phyloP scores from a whole-genome alignment of 2,888 invertebrate genomes.

The Drosophila atripex region DNA sequence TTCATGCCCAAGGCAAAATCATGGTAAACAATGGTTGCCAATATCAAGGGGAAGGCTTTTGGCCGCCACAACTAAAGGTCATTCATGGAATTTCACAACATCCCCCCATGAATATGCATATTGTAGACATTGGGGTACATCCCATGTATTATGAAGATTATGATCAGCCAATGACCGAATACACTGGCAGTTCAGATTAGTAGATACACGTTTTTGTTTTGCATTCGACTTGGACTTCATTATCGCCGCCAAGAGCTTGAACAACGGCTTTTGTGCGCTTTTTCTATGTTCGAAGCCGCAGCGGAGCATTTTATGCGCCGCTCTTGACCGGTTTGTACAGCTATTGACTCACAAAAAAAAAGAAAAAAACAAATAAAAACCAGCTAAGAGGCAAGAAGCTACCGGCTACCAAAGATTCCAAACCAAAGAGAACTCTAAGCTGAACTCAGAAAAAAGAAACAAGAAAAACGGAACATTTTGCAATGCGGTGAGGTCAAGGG shows the following conservation, averaged over 20 bases:
- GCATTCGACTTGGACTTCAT: slow-evolving; percentile 41
- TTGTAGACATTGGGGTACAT: slow-evolving; percentile 13
- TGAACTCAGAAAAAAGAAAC: slow-evolving; percentile 13
- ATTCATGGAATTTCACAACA: slow-evolving; percentile 59
- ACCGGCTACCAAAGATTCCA: slow-evolving; percentile 50
- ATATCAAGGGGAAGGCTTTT: slow-evolving; percentile 69
- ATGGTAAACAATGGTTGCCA: slow-evolving; percentile 59
- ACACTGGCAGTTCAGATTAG: slow-evolving; percentile 39
- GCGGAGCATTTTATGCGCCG: slow-evolving; percentile 55
- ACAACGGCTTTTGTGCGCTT: slow-evolving; percentile 53
- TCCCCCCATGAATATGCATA: slow-evolving; percentile 40
- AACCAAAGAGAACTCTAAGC: slow-evolving; percentile 3
- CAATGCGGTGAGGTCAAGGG: slow-evolving; percentile 71
- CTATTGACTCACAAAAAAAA: slow-evolving; percentile 47
- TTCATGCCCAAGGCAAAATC: slow-evolving; percentile 22
- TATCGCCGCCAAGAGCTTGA: slow-evolving; percentile 24
- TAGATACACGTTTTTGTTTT: slow-evolving; percentile 17
- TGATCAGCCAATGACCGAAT: slow-evolving; percentile 49
- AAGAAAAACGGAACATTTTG: slow-evolving; percentile 64
- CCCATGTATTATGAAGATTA: slow-evolving; percentile 9
- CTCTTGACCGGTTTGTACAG: slow-evolving; percentile 77
- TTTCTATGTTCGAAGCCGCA: slow-evolving; percentile 47
- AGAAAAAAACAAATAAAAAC: slow-evolving; percentile 16
- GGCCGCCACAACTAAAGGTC: slow-evolving; percentile 50
- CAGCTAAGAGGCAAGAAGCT: slow-evolving; percentile 37